Conservation (phyloP, 1,140 invertebrate genomes). For the Caenorhabditis inopinata region DNA sequence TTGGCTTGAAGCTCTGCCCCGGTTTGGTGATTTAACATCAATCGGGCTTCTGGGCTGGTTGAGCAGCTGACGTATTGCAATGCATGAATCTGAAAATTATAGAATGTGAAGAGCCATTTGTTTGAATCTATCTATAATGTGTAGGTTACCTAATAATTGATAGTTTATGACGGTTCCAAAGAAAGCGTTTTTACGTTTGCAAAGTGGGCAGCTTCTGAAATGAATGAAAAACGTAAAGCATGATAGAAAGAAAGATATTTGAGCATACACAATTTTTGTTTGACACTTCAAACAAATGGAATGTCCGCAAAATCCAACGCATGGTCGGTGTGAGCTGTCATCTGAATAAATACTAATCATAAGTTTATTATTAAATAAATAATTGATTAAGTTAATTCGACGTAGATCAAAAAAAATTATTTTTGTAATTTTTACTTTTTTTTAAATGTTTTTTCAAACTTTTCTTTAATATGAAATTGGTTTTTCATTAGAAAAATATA, state of each 20-base stretch:
- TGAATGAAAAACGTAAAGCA: neutral
- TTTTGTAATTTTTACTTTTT: no score
- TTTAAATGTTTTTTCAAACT: no score
- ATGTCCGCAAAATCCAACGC: slow-evolving; percentile 1
- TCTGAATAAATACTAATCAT: no score
- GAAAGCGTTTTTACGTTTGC: slow-evolving; percentile 11
- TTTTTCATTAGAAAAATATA: no score
- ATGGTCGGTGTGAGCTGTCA: neutral
- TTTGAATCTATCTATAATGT: no score
- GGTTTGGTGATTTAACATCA: neutral
- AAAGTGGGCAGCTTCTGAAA: neutral
- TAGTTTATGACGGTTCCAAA: slow-evolving; percentile 3
- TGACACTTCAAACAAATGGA: slow-evolving; percentile 11
- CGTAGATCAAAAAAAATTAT: no score
- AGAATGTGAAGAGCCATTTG: neutral
- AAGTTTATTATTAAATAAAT: no score
- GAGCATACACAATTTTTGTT: neutral
- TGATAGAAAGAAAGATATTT: no score
- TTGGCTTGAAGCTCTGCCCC: neutral
- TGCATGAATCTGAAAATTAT: neutral
- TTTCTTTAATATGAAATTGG: no score
- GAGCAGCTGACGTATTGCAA: neutral
- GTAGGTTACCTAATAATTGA: neutral
- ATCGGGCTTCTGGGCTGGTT: neutral
- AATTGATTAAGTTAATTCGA: no score